phyloP scores from a whole-genome alignment of 2,888 invertebrate species.

The Zootermopsis nevadensis region DNA sequence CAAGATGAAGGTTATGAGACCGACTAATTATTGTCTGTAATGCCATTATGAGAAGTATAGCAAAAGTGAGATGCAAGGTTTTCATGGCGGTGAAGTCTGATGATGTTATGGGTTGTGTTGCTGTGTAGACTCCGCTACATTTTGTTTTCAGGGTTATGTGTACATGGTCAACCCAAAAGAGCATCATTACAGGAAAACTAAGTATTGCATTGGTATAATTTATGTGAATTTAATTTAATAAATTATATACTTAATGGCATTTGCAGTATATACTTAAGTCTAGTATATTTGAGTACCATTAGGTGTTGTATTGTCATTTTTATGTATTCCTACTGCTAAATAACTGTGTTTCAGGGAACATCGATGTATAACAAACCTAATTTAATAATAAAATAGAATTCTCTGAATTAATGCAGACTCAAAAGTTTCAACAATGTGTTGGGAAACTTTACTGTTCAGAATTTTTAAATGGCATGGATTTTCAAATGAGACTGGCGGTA shows the following conservation, averaged over 20 bases:
- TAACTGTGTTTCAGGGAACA: slow-evolving; percentile 5
- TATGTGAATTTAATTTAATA: background rate
- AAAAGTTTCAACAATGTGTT: no score
- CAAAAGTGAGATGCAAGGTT: no score
- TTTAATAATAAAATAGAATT: slow-evolving; percentile 8
- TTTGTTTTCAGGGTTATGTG: no score
- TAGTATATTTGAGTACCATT: background rate
- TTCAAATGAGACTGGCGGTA: no score
- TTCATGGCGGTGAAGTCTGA: no score
- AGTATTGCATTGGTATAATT: background rate
- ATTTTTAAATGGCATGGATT: no score
- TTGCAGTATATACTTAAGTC: background rate
- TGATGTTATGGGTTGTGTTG: no score
- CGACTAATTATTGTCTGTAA: background rate
- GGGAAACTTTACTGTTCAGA: no score
- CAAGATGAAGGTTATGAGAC: background rate
- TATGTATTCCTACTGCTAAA: slow-evolving; percentile 1
- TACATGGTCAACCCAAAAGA: no score
- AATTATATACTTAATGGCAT: background rate
- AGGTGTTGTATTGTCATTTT: background rate
- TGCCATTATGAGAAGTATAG: background rate
- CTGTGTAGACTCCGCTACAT: no score
- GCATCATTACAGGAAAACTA: no score
- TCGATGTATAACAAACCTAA: slow-evolving; percentile 13
- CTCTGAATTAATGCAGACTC: background rate